Conservation (phyloP, 2,888 invertebrate genomes). For the Stenoptilia bipunctidactyla region DNA sequence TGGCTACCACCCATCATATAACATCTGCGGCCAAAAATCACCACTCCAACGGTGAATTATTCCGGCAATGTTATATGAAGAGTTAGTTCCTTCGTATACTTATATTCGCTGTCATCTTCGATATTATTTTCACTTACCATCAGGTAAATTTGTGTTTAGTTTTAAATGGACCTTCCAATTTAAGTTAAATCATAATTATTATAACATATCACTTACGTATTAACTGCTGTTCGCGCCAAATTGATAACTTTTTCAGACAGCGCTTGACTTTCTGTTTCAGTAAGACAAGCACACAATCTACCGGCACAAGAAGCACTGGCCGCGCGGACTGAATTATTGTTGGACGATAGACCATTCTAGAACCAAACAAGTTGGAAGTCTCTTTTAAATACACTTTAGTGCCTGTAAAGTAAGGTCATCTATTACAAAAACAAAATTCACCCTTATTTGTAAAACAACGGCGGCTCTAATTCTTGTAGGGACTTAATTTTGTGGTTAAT, state of each 20-base stretch:
- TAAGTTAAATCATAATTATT: too few species aligned
- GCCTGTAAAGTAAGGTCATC: not conserved
- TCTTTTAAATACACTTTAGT: not conserved
- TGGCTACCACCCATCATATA: too few species aligned
- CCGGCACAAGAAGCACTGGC: constrained; percentile 96
- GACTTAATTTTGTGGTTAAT: too few species aligned
- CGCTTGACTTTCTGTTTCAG: constrained; percentile 44
- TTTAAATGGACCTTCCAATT: too few species aligned
- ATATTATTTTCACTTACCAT: too few species aligned
- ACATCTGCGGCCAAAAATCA: too few species aligned
- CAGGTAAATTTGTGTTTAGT: too few species aligned
- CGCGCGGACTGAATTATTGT: constrained; percentile 86
- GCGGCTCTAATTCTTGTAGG: too few species aligned
- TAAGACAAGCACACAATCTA: constrained; percentile 73
- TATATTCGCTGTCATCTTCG: too few species aligned
- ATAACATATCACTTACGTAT: constrained; percentile 16
- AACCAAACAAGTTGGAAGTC: not conserved
- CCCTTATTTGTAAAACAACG: not conserved
- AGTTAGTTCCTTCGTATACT: too few species aligned
- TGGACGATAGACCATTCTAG: constrained; percentile 79
- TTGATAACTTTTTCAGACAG: constrained; percentile 41
- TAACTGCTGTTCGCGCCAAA: constrained; percentile 33
- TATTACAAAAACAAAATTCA: not conserved
- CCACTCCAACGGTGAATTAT: too few species aligned
- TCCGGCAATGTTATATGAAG: too few species aligned